These are phyloP conservation scores for Anolis carolinensis DNA, from an alignment of 2,113 vertebrate species.

Conservation along the genomic window DNA sequence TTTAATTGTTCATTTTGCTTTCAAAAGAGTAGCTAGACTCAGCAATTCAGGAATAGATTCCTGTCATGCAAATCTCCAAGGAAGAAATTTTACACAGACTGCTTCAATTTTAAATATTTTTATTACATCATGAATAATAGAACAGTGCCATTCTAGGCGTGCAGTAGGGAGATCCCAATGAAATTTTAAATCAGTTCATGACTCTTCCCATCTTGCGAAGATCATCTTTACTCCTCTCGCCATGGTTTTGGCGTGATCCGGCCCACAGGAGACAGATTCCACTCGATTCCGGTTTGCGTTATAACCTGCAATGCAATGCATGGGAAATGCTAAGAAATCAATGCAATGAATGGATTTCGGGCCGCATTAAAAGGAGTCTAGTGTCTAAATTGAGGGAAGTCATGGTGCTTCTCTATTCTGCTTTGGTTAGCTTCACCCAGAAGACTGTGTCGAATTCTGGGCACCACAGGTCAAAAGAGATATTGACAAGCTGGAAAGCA, in stretches of 20 bases:
- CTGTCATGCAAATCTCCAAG: neutral
- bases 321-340: neutral
- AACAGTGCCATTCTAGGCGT: conserved; percentile 55
- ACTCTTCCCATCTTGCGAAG: conserved; percentile 5
- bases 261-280: conserved; percentile 91
- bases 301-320: conserved; percentile 75
- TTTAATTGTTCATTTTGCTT: too few species aligned
- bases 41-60: neutral
- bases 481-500: too few species aligned
- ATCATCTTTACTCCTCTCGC: conserved; percentile 62
- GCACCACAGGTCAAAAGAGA: too few species aligned
- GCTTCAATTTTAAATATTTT: conserved; percentile 63
- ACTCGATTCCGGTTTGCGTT: conserved; percentile 83
- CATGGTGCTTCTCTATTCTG: too few species aligned
- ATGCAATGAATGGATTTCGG: neutral
- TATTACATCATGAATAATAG: conserved; percentile 70
- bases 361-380: too few species aligned
- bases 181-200: conserved; percentile 50
- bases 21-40: too few species aligned
- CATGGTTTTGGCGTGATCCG: conserved; percentile 86
- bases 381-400: too few species aligned
- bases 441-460: too few species aligned
- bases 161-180: conserved; percentile 17
- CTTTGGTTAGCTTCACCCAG: too few species aligned
- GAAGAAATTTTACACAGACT: neutral